Evolutionary conservation across 2,888 invertebrate species (phyloP).

Genomic region (Tuberolachnus salignus): DNA sequence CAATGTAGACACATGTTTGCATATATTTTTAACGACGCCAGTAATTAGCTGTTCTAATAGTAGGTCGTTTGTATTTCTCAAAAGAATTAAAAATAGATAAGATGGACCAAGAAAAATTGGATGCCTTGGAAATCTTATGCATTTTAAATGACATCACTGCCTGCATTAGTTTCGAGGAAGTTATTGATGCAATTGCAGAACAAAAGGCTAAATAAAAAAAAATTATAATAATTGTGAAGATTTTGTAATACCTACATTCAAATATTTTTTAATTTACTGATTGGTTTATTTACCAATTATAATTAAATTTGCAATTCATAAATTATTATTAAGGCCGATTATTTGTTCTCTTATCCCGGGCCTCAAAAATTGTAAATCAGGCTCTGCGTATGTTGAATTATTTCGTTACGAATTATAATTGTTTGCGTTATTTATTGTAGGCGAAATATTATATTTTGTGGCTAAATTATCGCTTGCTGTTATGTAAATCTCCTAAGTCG

Average conservation of each 20-base stretch:
- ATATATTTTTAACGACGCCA: neutral
- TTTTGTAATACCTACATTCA: neutral
- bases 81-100: conserved; percentile 3
- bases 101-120: neutral
- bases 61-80: neutral
- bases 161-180: neutral
- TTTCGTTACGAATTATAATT: no score
- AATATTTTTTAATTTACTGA: neutral
- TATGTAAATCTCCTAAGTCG: no score
- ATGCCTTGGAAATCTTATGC: neutral
- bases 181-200: neutral
- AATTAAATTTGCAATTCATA: no score
- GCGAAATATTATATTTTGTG: no score
- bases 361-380: no score
- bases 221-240: neutral
- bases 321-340: no score
- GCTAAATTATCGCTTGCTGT: no score
- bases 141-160: neutral
- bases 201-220: neutral
- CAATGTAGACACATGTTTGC: no score
- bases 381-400: no score
- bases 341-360: no score
- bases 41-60: neutral
- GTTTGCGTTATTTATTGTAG: no score
- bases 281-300: no score